phyloP scores from a whole-genome alignment of 1,140 invertebrate species.

The Lamellibrachia luymesi region DNA sequence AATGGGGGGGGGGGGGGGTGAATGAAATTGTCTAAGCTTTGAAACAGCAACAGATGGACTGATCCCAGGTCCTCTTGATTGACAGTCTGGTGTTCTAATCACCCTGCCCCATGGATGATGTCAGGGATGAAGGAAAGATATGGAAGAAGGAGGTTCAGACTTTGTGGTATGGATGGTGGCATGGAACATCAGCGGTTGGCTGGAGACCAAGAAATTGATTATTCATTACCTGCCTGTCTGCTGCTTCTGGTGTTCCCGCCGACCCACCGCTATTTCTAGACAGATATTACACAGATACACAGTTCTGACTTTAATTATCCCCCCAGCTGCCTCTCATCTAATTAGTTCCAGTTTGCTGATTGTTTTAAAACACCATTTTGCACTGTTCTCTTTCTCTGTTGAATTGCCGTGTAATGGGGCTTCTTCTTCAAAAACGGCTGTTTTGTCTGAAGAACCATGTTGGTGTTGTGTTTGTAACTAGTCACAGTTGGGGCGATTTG shows the following conservation, averaged over 20 bases:
- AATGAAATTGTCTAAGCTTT: no score
- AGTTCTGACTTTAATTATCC: neutral
- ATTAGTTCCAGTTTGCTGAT: neutral
- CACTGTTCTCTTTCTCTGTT: neutral
- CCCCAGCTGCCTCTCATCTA: neutral
- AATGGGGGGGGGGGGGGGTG: no score
- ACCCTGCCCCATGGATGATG: neutral
- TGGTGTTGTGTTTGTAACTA: neutral
- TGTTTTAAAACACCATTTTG: neutral
- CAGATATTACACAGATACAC: neutral
- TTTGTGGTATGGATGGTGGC: no score
- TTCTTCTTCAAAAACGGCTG: neutral
- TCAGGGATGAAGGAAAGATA: neutral
- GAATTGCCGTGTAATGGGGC: neutral
- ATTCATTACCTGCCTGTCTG: neutral
- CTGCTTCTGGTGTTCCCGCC: neutral
- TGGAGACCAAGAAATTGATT: neutral
- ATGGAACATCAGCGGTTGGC: neutral
- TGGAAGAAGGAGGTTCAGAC: neutral
- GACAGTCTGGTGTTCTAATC: no score
- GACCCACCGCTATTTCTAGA: neutral
- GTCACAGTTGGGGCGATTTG: neutral
- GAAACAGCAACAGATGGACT: no score
- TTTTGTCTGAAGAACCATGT: neutral
- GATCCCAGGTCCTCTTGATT: no score